These are phyloP conservation scores for Mesocentrotus franciscanus DNA, from an alignment of 53 echinoderm and acorn worm genomes.

Conservation along the genomic window DNA sequence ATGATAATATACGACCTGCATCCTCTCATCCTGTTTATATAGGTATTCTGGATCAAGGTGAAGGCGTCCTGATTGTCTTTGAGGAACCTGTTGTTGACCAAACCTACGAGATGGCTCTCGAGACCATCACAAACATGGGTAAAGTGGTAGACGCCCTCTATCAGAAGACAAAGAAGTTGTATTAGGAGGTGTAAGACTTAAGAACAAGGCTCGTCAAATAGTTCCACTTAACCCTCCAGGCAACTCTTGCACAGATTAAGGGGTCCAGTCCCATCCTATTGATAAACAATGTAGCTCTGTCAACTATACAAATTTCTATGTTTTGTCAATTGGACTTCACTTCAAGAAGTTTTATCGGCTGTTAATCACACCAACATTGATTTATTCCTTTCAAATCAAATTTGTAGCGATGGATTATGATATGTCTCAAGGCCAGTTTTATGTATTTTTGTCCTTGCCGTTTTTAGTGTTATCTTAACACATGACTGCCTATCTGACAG, in stretches of 20 bases:
- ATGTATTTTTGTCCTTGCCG: too few relatives aligned
- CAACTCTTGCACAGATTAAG: neutral
- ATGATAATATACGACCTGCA: neutral
- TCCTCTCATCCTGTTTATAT: neutral
- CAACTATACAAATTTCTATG: too few relatives aligned
- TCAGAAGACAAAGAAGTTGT: conserved; percentile 93
- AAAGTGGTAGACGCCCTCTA: conserved; percentile 96
- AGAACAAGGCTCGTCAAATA: neutral
- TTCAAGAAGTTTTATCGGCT: too few relatives aligned
- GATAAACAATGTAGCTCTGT: too few relatives aligned
- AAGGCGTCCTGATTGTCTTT: conserved; percentile 93
- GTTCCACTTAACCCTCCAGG: neutral
- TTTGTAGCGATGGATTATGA: too few relatives aligned
- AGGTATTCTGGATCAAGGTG: conserved; percentile 98
- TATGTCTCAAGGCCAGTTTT: too few relatives aligned
- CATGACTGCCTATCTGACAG: too few relatives aligned
- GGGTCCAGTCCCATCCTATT: neutral
- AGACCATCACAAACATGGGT: conserved; percentile 97
- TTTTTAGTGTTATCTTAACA: too few relatives aligned
- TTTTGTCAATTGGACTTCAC: too few relatives aligned
- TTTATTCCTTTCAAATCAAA: too few relatives aligned
- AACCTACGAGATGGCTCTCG: conserved; percentile 94
- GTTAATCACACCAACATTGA: too few relatives aligned
- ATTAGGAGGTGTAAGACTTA: conserved; percentile 54
- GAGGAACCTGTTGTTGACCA: conserved; percentile 91